Conservation (phyloP, 2,113 vertebrate genomes). For the Arvicanthis niloticus region DNA sequence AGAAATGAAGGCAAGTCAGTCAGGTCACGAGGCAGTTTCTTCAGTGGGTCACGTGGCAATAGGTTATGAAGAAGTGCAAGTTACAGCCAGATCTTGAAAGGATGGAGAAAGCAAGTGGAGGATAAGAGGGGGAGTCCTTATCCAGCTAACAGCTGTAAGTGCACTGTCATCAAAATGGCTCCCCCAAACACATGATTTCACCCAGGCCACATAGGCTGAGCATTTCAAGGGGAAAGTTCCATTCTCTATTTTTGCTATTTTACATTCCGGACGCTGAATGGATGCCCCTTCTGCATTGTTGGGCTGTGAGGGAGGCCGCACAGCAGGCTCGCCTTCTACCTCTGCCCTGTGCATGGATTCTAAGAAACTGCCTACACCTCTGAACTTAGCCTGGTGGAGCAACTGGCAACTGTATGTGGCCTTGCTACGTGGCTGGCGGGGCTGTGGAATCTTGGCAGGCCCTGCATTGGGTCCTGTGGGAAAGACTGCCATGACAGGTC, state of each 20-base stretch:
- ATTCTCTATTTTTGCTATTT: slow-evolving; percentile 4
- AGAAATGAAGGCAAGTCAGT: background rate
- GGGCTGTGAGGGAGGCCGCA: background rate
- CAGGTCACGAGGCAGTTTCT: background rate
- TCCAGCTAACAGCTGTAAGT: background rate
- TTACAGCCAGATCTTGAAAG: background rate
- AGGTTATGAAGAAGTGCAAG: background rate
- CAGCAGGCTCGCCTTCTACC: background rate
- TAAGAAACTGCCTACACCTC: background rate
- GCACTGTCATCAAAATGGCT: background rate
- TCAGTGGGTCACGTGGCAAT: accelerated
- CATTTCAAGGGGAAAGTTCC: background rate
- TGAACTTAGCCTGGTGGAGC: background rate
- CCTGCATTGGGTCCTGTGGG: background rate
- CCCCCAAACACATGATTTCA: background rate
- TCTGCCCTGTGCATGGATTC: background rate
- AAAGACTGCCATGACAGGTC: background rate
- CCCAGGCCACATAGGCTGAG: background rate
- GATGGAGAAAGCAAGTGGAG: background rate
- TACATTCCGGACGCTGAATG: background rate
- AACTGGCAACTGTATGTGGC: background rate
- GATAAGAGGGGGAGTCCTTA: background rate
- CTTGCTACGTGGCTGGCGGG: background rate
- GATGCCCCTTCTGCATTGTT: background rate
- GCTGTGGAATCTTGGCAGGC: background rate